Base-by-base conservation (phyloP, 2,888 invertebrate species). In the Caenorhabditis sinica region DNA sequence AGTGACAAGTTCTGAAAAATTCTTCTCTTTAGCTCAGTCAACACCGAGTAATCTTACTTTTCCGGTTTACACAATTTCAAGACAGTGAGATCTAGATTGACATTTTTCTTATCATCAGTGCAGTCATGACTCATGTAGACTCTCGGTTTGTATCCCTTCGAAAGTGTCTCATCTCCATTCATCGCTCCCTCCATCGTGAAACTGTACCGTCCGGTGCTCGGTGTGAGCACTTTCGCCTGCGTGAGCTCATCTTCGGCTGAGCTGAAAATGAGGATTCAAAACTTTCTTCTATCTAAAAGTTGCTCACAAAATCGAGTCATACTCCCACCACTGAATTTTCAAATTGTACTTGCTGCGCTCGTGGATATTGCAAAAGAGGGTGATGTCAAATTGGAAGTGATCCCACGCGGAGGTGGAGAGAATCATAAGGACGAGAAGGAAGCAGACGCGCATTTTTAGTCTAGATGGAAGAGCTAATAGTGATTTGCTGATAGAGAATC, bases 321-420 rank as follows among this genome's bases (percentile, higher is more conserved):
- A 20, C 53, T 74, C 74, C 28, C 23, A 51, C 74, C 74, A 74
- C 28, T 53, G 28, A n/a, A 63, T 33, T 30, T 56, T 36, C 63
- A 74, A 17, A 17, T 74, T 74, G 56, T 65, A 74, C 1, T 25
- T 8, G 25, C n/a, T 51, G n/a, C 63, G 45, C 17, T 65, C 40
- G 3, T 15, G 0, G 17, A 15, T n/a, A 33, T 65, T 51, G 43
- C 74, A 74, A 53, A 74, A 56, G 15, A 74, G 25, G 25, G 74
- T 65, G 40, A 74, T 65, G 43, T 74, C 74, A 56, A 65, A 74
- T 28, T 74, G 51, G 30, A 74, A 65, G 43, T 74, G 74, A 43
- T 74, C 74, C 63, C 65, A 63, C 3, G 56, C 56, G 4, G 56
- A 28, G 28, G 15, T 28, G 23, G 72, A 43, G 30, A 53, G 53